Evolutionary conservation across 2,797 vertebrate species (phyloP), one percentile per base, ranked within the genome.

Genomic region (Poeciliopsis turneri): DNA sequence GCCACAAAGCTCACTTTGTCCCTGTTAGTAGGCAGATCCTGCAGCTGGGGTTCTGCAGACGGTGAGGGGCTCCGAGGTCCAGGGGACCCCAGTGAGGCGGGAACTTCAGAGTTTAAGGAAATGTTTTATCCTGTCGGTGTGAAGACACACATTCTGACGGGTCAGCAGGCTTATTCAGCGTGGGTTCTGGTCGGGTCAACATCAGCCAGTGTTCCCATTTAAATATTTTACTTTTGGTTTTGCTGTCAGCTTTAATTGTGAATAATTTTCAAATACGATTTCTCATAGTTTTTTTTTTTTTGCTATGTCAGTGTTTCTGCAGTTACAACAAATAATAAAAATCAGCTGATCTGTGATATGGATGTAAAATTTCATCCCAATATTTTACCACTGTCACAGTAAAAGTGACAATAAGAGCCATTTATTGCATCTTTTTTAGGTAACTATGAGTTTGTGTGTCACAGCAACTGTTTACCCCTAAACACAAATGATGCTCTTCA

Each of bases 1-100:
- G 70, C 73, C 83, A 94, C 93, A 95, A 94, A 93, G 93, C 89
- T 77, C 87, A 93, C 94, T 92, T 91, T 95, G 94, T 95, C 83
- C 82, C 83, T 46, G 91, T 82, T 49, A 79, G 82, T 78, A 80
- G 87, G 89, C 85, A 55, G 2, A 80, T 81, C 80, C 81, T 91
- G 87, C 93, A 92, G 91, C 93, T 93, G 91, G 88, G 90, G 46
- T 39, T 75, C 82, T 79, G 82, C 25, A n/a, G 84, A 77, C 41
- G 23, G 78, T 20, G 5, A 64, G 61, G 28, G 28, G 68, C 49
- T 84, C 66, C n/a, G 41, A 79, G 25, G 66, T 69, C 80, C 49
- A 72, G 68, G 73, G 71, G 43, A 87, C 6, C 76, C 71, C 43
- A 53, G 71, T 5, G 18, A 84, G 82, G 75, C 55, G 7, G 36